Percentiles rank a stretch among this genome's conserved stretches.
Conservation (phyloP, 2,888 invertebrate genomes). For the Bellardia pandia region DNA sequence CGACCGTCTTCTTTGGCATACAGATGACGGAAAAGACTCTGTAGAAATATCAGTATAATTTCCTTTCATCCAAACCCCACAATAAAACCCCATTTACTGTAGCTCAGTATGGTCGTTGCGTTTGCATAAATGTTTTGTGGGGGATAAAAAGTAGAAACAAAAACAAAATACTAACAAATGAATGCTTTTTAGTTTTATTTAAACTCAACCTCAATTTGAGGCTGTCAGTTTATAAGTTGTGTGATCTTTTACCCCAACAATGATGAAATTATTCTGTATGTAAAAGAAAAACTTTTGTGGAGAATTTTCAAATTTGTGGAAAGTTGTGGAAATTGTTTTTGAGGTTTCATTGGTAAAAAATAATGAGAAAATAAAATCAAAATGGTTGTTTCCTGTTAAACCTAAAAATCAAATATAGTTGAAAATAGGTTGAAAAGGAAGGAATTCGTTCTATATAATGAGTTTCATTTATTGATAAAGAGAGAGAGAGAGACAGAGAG, state of each 20-base stretch:
- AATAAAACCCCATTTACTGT: background rate
- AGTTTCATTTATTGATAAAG: too few relatives aligned
- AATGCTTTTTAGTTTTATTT: constrained; percentile 54
- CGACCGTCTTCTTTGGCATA: background rate
- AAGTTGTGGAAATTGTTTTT: constrained; percentile 61
- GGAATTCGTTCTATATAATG: background rate
- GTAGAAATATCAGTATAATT: background rate
- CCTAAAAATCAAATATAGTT: background rate
- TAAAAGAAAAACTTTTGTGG: constrained; percentile 45
- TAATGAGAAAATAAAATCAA: constrained; percentile 58
- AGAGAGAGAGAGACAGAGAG: too few relatives aligned
- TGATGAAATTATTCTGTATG: constrained; percentile 38
- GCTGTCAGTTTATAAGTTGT: constrained; percentile 59
- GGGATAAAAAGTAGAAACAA: too few relatives aligned
- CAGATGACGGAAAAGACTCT: constrained; percentile 13
- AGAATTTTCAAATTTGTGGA: constrained; percentile 14
- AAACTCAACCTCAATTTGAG: constrained; percentile 56
- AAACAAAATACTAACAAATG: background rate
- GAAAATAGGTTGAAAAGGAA: background rate
- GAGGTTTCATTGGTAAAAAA: constrained; percentile 59
- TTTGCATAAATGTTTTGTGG: background rate
- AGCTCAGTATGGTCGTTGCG: constrained; percentile 32
- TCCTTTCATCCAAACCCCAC: background rate
- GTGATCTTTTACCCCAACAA: constrained; percentile 44
- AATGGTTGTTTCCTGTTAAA: background rate